Evolutionary conservation across 2,888 invertebrate genomes (phyloP).

Genomic region (Troilus luridus): DNA sequence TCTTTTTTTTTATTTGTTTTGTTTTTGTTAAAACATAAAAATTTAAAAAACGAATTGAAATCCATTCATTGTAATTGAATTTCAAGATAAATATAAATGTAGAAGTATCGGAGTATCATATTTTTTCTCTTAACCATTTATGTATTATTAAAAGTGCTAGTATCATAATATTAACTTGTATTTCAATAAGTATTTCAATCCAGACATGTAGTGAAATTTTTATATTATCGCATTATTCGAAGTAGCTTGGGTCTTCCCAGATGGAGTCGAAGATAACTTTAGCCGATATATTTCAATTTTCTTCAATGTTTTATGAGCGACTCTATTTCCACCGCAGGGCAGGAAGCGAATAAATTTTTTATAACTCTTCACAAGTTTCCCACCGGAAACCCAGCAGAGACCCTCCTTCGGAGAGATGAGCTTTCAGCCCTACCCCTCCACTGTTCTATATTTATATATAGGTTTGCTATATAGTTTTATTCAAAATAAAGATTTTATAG

Average conservation of each 20-base stretch:
- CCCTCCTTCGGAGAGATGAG: background rate
- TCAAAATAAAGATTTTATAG: background rate
- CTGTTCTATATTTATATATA: background rate
- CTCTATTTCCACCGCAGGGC: conserved; percentile 19
- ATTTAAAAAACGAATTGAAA: too few relatives aligned
- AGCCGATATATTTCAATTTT: conserved; percentile 21
- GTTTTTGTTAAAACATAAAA: too few relatives aligned
- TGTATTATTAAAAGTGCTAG: background rate
- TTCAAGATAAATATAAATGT: too few relatives aligned
- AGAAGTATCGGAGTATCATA: too few relatives aligned
- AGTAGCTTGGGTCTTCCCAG: background rate
- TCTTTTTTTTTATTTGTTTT: too few relatives aligned
- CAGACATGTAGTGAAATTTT: background rate
- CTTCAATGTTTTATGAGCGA: conserved; percentile 9
- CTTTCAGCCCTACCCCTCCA: background rate
- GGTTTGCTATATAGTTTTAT: background rate
- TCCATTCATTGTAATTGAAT: too few relatives aligned
- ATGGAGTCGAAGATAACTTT: background rate
- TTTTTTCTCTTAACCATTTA: background rate
- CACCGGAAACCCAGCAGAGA: background rate
- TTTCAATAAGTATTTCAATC: background rate
- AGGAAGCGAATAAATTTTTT: background rate
- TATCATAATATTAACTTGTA: background rate
- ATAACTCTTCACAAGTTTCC: conserved; percentile 7
- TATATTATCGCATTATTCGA: background rate